These are phyloP conservation scores for Hydropotes inermis DNA, from an alignment of 2,113 vertebrate genomes.

Conservation along the genomic window DNA sequence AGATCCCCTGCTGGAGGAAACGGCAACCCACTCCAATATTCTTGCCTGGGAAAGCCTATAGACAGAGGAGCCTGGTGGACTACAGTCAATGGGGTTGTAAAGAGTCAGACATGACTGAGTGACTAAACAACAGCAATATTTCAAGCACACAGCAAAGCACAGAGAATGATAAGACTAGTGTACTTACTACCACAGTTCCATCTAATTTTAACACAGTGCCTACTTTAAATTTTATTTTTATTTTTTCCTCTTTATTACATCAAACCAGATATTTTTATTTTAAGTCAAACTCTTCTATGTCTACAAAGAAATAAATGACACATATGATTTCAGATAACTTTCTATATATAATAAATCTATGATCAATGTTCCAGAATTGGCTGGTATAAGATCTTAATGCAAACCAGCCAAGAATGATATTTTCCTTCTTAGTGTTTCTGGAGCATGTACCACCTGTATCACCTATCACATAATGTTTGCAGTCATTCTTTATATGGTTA, in stretches of 20 bases:
- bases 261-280: not conserved
- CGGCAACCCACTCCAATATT: not conserved
- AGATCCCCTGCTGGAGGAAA: not conserved
- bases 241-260: not conserved
- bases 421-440: conserved; percentile 36
- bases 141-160: not conserved
- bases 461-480: conserved; percentile 9
- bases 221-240: not conserved
- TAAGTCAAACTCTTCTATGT: not conserved
- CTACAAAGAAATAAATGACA: not conserved
- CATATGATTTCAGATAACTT: not conserved
- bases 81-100: not conserved
- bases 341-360: not conserved
- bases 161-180: not conserved
- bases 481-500: conserved; percentile 28
- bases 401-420: not conserved
- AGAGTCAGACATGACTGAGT: not conserved
- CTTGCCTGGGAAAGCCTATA: not conserved
- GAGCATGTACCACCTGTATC: not conserved
- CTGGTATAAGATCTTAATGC: not conserved
- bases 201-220: not conserved
- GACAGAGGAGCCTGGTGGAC: not conserved
- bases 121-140: not conserved
- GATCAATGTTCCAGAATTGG: not conserved
- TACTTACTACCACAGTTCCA: not conserved